Percentiles rank a stretch among this genome's conserved stretches.
Evolutionary conservation across 2,113 vertebrate species (phyloP).

Genomic region (Carassius auratus): DNA sequence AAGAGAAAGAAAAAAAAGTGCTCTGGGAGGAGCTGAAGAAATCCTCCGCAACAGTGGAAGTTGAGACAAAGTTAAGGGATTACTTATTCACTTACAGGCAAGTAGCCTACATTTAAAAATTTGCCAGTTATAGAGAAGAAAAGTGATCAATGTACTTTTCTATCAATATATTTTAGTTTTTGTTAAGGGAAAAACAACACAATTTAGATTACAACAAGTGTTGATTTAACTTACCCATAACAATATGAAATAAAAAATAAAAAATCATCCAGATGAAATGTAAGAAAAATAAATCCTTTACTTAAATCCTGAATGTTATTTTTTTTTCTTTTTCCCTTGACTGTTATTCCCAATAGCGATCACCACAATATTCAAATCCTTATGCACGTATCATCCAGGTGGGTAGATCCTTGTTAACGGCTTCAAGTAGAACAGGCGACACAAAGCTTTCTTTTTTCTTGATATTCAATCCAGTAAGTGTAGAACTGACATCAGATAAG

Average conservation of each 20-base stretch:
- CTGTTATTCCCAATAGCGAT: slow-evolving; percentile 66
- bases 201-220: slow-evolving; percentile 35
- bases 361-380: slow-evolving; percentile 70
- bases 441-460: neutral
- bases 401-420: slow-evolving; percentile 63
- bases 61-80: neutral
- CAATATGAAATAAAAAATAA: slow-evolving; percentile 59
- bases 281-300: slow-evolving; percentile 64
- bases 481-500: neutral
- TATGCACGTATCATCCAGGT: slow-evolving; percentile 63
- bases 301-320: slow-evolving; percentile 48
- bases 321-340: slow-evolving; percentile 45
- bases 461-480: slow-evolving; percentile 46
- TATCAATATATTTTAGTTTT: neutral
- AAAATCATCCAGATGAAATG: slow-evolving; percentile 67
- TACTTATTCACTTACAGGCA: neutral
- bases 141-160: neutral
- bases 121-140: neutral
- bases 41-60: slow-evolving; percentile 63
- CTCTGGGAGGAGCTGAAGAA: slow-evolving; percentile 67
- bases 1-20: slow-evolving; percentile 55
- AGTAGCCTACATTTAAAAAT: neutral
- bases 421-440: slow-evolving; percentile 50
- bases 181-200: neutral
- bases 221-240: slow-evolving; percentile 49